Conservation (phyloP, 2,113 vertebrate genomes). For the Gnathonemus echidnorhynchus region DNA sequence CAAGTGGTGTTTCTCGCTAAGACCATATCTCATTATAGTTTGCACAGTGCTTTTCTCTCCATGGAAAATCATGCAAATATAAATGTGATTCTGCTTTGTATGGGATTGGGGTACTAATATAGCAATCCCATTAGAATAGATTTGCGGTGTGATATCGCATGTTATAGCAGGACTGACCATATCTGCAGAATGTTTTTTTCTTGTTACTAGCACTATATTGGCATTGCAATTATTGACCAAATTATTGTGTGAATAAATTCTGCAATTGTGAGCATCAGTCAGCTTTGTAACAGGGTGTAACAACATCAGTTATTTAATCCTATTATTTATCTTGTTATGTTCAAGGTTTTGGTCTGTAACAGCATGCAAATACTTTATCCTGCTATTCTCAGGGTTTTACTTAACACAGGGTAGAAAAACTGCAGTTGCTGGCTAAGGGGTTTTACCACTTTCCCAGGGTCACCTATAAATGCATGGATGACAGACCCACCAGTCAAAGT, state of each 20-base stretch:
- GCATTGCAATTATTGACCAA: not conserved
- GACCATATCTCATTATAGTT: no score
- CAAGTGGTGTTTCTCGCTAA: no score
- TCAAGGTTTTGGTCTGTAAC: not conserved
- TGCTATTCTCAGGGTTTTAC: not conserved
- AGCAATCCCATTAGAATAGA: not conserved
- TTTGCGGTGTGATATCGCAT: not conserved
- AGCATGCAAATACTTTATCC: not conserved
- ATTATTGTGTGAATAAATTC: not conserved
- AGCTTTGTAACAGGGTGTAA: not conserved
- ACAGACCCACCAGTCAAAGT: conserved; percentile 81
- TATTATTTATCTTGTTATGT: not conserved
- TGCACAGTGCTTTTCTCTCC: no score
- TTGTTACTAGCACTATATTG: not conserved
- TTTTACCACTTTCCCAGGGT: not conserved
- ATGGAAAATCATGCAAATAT: no score
- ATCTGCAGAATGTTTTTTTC: not conserved
- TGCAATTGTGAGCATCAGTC: not conserved
- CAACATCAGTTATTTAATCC: not conserved
- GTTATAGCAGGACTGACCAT: not conserved
- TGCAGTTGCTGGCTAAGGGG: not conserved
- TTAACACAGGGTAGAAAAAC: not conserved
- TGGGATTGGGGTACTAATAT: not conserved
- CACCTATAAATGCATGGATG: not conserved
- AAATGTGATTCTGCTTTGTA: no score